These are phyloP conservation scores for Zalophus californianus DNA, from an alignment of 2,797 vertebrate genomes.

Conservation along the genomic window DNA sequence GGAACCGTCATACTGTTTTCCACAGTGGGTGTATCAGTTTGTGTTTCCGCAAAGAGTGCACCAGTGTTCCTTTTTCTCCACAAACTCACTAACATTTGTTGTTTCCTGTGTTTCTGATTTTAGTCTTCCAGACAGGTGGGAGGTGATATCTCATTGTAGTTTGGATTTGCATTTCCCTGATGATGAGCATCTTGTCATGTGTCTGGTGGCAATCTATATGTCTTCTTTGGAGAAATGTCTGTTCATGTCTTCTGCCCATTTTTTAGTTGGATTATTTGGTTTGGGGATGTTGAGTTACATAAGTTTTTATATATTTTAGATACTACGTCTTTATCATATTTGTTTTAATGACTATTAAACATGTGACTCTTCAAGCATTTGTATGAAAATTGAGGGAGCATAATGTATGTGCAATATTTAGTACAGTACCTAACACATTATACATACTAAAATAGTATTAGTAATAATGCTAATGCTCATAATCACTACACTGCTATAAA, in stretches of 20 bases:
- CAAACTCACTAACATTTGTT: neutral
- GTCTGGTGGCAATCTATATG: neutral
- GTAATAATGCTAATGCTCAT: neutral
- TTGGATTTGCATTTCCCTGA: neutral
- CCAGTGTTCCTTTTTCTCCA: neutral
- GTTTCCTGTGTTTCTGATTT: neutral
- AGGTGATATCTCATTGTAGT: neutral
- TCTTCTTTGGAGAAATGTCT: neutral
- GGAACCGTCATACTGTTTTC: neutral
- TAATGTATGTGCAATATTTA: neutral
- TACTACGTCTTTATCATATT: neutral
- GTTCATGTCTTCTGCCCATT: neutral
- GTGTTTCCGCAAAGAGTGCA: neutral
- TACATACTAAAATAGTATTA: neutral
- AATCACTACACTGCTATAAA: neutral
- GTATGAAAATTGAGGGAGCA: neutral
- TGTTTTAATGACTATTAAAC: neutral
- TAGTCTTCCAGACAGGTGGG: neutral
- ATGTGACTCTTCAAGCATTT: neutral
- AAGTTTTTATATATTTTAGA: neutral
- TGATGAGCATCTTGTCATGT: neutral
- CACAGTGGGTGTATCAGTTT: neutral
- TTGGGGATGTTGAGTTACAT: neutral
- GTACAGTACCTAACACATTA: neutral
- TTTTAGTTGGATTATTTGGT: neutral